Evolutionary conservation across 1,140 invertebrate genomes (phyloP), one percentile per base, ranked within the genome.

Genomic region (Pseudoatta argentina): DNA sequence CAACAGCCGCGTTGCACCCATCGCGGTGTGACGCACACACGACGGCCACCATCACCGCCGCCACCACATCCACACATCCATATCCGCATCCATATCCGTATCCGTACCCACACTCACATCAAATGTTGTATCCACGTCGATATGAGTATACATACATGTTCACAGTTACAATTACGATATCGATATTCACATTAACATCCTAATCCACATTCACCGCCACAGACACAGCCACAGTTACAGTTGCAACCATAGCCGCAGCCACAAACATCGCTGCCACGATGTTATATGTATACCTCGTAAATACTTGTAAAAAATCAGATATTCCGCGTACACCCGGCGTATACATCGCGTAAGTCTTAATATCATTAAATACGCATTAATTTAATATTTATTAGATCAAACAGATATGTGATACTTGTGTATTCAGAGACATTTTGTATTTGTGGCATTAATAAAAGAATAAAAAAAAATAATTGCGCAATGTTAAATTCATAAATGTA

Each of bases 1-100:
- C 92, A 94, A 95, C 95, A 94, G 94, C 92, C 93, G 94, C 94
- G 94, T 94, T 95, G 93, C 93, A 93, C 93, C 93, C 92, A 94
- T 93, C 89, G 89, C 87, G 87, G 78, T 89, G 75, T 87, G 89
- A 91, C 87, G 88, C 90, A 92, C 91, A 91, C 89, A 92, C 87
- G 87, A 16, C 76, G 90, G 87, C 88, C 59, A 51, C 34, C 18
- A 44, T 8, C 72, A 21, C 21, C 78, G 27, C 2, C 67, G 18
- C 21, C 81, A n/a, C 64, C 64, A 39, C 14, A 34, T 18, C 64
- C 64, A n/a, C 64, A n/a, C 30, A 66, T 34, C 24, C 61, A 18
- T 18, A 30, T 30, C 64, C 18, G 10, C 30, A 66, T n/a, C 63
- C 30, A 12, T 8, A 39, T n/a, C 64, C 30, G 4, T 7, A 66